A percentile compares a stretch with the other conserved stretches of the same genome.
Evolutionary conservation across 1,140 invertebrate genomes (phyloP).

Genomic region (Manduca sexta): DNA sequence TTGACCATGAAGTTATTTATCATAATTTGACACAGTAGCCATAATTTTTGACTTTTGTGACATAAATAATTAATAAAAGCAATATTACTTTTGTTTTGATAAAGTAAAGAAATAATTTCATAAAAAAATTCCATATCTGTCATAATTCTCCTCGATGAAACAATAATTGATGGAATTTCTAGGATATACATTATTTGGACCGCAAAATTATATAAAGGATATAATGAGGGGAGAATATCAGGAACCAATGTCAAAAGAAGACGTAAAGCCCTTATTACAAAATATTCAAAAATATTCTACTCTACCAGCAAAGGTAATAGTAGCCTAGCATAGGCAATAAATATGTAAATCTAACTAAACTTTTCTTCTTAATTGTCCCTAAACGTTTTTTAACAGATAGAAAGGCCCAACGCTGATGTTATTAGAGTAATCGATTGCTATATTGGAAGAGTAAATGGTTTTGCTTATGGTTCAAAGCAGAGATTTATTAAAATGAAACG

Average conservation of each 20-base stretch:
- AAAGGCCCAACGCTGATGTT: conserved; percentile 30
- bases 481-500: conserved; percentile 58
- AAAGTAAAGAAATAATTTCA: background rate
- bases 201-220: conserved; percentile 58
- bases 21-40: too few species aligned
- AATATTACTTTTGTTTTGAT: too few species aligned
- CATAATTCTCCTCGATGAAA: too few species aligned
- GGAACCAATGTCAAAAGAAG: conserved; percentile 39
- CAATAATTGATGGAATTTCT: conserved; percentile 53
- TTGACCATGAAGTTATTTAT: too few species aligned
- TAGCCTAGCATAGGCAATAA: background rate
- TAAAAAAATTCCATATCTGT: conserved; percentile 2
- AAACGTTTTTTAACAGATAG: conserved; percentile 18
- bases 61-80: too few species aligned
- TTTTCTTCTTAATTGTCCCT: too few species aligned
- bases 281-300: conserved; percentile 33
- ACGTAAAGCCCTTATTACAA: conserved; percentile 38
- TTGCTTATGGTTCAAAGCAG: conserved; percentile 50
- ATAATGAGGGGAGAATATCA: conserved; percentile 40
- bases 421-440: conserved; percentile 47
- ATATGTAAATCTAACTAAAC: background rate
- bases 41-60: too few species aligned
- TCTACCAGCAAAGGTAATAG: conserved; percentile 33
- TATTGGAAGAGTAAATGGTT: conserved; percentile 57
- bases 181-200: conserved; percentile 46